A percentile compares a stretch with the other conserved stretches of the same genome.
These are phyloP conservation scores for Catostomus latipinnis DNA, from an alignment of 2,797 vertebrate genomes.

Conservation along the genomic window DNA sequence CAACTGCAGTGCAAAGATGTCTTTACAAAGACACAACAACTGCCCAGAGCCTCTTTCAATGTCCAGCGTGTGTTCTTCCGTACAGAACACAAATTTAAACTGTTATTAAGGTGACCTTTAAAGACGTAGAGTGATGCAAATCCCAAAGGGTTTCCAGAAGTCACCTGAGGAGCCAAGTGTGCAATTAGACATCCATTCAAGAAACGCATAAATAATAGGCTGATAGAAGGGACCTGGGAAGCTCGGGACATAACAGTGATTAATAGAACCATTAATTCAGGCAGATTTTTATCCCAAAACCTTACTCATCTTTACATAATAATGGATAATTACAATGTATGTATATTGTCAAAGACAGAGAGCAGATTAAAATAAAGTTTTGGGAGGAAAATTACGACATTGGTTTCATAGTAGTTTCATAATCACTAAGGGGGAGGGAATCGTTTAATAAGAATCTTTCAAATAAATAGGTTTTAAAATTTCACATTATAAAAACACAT, in stretches of 20 bases:
- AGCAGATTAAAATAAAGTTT: conserved; percentile 53
- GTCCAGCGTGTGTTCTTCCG: neutral
- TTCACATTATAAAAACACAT: neutral
- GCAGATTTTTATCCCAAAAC: conserved; percentile 62
- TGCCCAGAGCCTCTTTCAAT: neutral
- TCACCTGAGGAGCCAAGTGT: conserved; percentile 58
- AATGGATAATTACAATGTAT: conserved; percentile 64
- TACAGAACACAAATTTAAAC: conserved; percentile 10
- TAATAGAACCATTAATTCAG: conserved; percentile 64
- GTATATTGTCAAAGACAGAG: conserved; percentile 60
- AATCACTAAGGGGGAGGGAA: too few species aligned
- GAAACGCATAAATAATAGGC: conserved; percentile 62
- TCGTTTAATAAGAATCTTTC: neutral
- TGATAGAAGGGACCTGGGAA: conserved; percentile 51
- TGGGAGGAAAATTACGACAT: neutral
- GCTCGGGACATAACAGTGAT: conserved; percentile 62
- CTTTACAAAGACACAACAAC: neutral
- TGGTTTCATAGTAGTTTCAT: neutral
- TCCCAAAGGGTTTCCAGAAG: conserved; percentile 42
- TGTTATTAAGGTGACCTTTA: conserved; percentile 42
- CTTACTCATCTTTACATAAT: conserved; percentile 64
- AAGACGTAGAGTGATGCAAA: conserved; percentile 24
- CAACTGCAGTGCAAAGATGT: too few species aligned
- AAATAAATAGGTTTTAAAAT: neutral
- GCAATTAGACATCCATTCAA: conserved; percentile 57